Percentiles rank a stretch among this genome's conserved stretches.
phyloP scores from a whole-genome alignment of 2,797 vertebrate species.

The Sus cebifrons region DNA sequence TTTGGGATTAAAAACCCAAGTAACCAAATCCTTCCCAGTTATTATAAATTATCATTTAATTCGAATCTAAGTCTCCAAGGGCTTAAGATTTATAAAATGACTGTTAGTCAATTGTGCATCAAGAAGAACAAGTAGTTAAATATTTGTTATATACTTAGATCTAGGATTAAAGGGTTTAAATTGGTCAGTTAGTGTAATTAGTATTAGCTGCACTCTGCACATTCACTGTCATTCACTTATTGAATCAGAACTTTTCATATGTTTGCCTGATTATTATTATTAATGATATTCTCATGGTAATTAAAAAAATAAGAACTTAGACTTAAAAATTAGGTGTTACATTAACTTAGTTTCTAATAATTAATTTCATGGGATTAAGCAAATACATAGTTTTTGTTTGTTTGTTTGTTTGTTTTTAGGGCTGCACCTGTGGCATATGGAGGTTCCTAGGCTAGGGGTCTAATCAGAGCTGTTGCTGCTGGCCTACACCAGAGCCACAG shows the following conservation, averaged over 20 bases:
- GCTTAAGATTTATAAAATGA: slow-evolving; percentile 2
- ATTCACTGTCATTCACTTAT: slow-evolving; percentile 17
- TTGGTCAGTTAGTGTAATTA: slow-evolving; percentile 1
- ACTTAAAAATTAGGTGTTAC: neutral
- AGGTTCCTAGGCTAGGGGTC: too few relatives aligned
- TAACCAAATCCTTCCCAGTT: slow-evolving; percentile 30
- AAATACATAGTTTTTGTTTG: neutral
- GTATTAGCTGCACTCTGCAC: neutral
- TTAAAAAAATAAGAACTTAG: neutral
- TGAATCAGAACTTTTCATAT: slow-evolving; percentile 42
- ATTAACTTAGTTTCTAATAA: slow-evolving; percentile 17
- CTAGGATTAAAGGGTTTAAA: slow-evolving; percentile 44
- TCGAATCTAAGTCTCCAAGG: slow-evolving; percentile 18
- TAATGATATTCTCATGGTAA: neutral
- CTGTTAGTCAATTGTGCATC: neutral
- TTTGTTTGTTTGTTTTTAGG: too few relatives aligned
- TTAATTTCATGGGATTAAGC: slow-evolving; percentile 28
- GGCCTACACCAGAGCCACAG: too few relatives aligned
- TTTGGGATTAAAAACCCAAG: slow-evolving; percentile 64
- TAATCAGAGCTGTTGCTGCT: too few relatives aligned
- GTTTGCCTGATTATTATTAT: slow-evolving; percentile 8
- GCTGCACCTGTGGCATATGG: too few relatives aligned
- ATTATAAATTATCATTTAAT: slow-evolving; percentile 40
- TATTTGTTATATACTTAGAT: slow-evolving; percentile 12
- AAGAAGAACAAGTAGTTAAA: slow-evolving; percentile 29